These are phyloP conservation scores for Papilio helenus DNA, from an alignment of 1,140 invertebrate species.

Conservation along the genomic window DNA sequence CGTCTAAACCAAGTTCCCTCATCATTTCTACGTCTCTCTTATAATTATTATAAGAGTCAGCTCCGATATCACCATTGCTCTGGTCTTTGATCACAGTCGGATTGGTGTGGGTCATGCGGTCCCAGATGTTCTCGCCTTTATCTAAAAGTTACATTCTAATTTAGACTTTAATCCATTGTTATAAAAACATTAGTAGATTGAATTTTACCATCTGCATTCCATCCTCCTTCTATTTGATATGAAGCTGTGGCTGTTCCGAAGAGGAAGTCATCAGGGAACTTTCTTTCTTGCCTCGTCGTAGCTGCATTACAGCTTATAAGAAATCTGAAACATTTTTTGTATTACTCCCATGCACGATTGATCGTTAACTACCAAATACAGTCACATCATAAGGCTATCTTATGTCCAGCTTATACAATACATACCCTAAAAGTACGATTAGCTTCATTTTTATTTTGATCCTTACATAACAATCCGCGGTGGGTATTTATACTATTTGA, in stretches of 20 bases:
- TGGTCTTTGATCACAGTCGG: conserved; percentile 51
- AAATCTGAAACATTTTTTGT: background rate
- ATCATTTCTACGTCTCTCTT: conserved; percentile 65
- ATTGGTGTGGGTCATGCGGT: conserved; percentile 60
- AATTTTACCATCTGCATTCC: conserved; percentile 68
- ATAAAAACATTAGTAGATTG: background rate
- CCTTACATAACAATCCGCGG: conserved; percentile 2
- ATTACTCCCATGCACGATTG: too few relatives aligned
- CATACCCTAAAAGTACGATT: background rate
- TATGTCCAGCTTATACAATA: background rate
- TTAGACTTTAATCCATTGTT: background rate
- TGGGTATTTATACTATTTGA: background rate
- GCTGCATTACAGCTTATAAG: background rate
- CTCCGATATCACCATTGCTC: conserved; percentile 56
- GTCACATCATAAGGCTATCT: background rate
- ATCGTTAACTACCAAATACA: too few relatives aligned
- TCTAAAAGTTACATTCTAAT: conserved; percentile 58
- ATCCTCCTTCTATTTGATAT: conserved; percentile 80
- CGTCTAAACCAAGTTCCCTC: conserved; percentile 63
- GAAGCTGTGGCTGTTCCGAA: conserved; percentile 74
- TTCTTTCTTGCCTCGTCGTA: conserved; percentile 38
- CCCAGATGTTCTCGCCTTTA: conserved; percentile 83
- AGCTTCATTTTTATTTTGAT: background rate
- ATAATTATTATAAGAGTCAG: conserved; percentile 61
- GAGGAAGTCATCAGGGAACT: conserved; percentile 64